Base-by-base conservation (phyloP, 1,140 invertebrate species). In the Drosophila repleta region DNA sequence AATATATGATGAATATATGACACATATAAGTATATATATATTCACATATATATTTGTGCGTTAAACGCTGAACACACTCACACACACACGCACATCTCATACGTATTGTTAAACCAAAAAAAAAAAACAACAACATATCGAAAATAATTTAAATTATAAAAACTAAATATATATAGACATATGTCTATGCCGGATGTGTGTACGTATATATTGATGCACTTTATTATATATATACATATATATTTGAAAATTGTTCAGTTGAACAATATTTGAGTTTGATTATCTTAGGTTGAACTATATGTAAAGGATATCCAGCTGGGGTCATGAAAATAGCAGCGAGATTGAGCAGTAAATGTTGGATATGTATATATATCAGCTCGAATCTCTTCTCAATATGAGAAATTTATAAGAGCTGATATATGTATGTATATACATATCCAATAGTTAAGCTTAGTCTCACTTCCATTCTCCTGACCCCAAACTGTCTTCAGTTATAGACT, bases 81-180 rank as follows among this genome's bases (percentile, higher is more conserved):
- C 62, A 46, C 18, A 48, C 6, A 35, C 18, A 37, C 13, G 53
- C 39, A 26, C 21, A 21, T 53, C 39, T 64, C 69, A 79, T 61
- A 46, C 57, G 15, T 68, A 21, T 74, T 63, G 37, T 45, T 39
- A 43, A 63, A 7, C 37, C 71, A 61, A 51, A 46, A 56, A 61
- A 51, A 46, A 56, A 61, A 29, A 48, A 80, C 52, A 51, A 72
- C 71, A 84, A 84, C 80, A 84, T 84, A 84, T 84, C 81, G 81
- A 84, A 84, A 83, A 78, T 78, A 62, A 77, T 79, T 75, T 64
- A 83, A 72, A 57, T 45, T 51, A 64, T 18, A 62, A 15, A 7
- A 62, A 43, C 45, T 18, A 17, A 29, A 45, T 15, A 48, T 20
- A 55, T 45, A 15, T 4, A 45, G 5, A 46, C 13, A 18, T 29